Percentiles rank a stretch among this genome's conserved stretches.
Conservation (phyloP, 2,113 vertebrate genomes). For the Anoplopoma fimbria region DNA sequence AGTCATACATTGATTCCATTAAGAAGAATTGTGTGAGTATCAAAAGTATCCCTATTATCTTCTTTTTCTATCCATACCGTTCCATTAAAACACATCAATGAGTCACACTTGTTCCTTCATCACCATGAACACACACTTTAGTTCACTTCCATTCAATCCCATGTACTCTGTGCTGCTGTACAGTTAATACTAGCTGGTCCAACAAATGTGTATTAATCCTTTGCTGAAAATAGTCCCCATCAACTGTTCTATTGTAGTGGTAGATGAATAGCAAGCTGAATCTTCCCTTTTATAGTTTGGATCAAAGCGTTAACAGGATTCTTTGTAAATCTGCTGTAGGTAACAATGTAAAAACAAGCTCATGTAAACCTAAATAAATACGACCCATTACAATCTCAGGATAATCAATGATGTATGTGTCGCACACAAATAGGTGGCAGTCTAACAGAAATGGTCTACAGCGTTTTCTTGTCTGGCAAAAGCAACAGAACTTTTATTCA, state of each 20-base stretch:
- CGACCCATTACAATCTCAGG: no score
- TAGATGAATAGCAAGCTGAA: neutral
- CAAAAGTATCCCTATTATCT: neutral
- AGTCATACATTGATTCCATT: no score
- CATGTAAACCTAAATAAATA: neutral
- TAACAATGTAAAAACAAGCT: neutral
- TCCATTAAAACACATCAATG: neutral
- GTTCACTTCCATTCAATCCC: neutral
- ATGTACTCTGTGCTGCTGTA: no score
- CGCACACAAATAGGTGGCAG: neutral
- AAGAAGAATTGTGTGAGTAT: no score
- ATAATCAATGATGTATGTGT: neutral
- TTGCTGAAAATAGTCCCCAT: neutral
- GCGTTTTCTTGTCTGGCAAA: neutral
- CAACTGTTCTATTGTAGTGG: no score
- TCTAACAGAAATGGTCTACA: neutral
- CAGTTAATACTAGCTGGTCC: neutral
- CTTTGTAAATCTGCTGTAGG: neutral
- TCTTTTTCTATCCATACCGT: neutral
- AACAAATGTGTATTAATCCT: neutral
- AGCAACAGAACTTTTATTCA: neutral
- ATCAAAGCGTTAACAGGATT: neutral
- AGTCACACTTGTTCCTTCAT: neutral
- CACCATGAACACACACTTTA: neutral
- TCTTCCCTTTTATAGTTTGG: neutral